Evolutionary conservation across 1,140 invertebrate genomes (phyloP).

Genomic region (Rhagoletis pomonella): DNA sequence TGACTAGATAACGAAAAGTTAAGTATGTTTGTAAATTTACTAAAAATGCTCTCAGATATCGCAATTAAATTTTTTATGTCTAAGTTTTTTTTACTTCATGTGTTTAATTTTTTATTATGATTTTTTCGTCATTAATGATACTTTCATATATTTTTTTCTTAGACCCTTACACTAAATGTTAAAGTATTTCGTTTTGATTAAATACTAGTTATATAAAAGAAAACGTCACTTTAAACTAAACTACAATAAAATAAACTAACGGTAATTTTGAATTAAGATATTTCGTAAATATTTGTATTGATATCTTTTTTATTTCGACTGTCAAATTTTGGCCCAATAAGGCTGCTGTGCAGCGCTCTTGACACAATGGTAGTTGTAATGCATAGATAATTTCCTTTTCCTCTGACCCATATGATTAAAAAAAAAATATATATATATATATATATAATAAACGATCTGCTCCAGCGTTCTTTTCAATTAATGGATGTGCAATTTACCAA

Average conservation of each 20-base stretch:
- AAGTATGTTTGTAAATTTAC: too few relatives aligned
- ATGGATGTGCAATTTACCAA: not conserved
- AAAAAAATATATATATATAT: not conserved
- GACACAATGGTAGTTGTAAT: not conserved
- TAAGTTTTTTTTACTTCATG: conserved; percentile 8
- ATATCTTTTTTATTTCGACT: conserved; percentile 28
- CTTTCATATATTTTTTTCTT: conserved; percentile 20
- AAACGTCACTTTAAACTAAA: conserved; percentile 45
- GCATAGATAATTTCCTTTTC: conserved; percentile 25
- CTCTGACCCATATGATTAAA: not conserved
- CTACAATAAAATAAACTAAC: conserved; percentile 39
- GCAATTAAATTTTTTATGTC: too few relatives aligned
- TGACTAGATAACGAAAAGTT: too few relatives aligned
- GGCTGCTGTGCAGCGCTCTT: conserved; percentile 27
- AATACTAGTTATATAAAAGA: conserved; percentile 30
- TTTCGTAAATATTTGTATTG: conserved; percentile 16
- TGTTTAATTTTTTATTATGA: conserved; percentile 21
- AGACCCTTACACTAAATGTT: not conserved
- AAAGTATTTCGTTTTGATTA: conserved; percentile 24
- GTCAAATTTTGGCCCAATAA: conserved; percentile 6
- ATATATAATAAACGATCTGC: not conserved
- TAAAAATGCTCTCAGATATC: too few relatives aligned
- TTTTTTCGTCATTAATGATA: conserved; percentile 29
- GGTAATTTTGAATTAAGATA: conserved; percentile 8
- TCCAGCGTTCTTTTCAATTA: not conserved